These are phyloP conservation scores for Tribolium freemani DNA, from an alignment of 2,888 invertebrate genomes.

Conservation along the genomic window DNA sequence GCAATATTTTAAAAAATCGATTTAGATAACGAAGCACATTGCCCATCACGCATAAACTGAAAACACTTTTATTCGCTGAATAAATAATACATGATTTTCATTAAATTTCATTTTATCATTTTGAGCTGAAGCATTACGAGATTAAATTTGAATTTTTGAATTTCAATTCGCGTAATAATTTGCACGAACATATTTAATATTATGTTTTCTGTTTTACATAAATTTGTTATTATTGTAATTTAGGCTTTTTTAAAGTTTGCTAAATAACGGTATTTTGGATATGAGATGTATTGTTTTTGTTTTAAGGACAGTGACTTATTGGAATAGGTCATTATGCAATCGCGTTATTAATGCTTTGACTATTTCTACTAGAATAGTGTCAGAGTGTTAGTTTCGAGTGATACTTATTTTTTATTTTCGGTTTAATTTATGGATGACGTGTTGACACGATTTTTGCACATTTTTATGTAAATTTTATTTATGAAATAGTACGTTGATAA, in stretches of 20 bases:
- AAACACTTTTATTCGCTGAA: slow-evolving; percentile 4
- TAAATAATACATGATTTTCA: slow-evolving; percentile 22
- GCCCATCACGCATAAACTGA: slow-evolving; percentile 18
- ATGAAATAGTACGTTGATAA: not conserved
- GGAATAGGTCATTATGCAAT: slow-evolving; percentile 9
- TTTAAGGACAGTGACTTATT: not conserved
- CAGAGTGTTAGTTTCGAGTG: not conserved
- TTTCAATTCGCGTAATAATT: not conserved
- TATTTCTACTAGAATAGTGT: not conserved
- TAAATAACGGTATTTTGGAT: not conserved
- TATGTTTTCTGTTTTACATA: slow-evolving; percentile 1
- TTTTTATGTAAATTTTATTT: not conserved
- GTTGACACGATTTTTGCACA: not conserved
- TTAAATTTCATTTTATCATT: slow-evolving; percentile 22
- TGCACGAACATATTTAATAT: slow-evolving; percentile 11
- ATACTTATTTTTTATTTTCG: not conserved
- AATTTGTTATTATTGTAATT: slow-evolving; percentile 10
- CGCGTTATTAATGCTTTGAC: not conserved
- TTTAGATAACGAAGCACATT: not conserved
- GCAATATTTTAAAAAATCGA: not conserved
- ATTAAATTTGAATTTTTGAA: slow-evolving; percentile 11
- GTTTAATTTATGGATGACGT: not conserved
- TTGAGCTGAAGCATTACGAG: slow-evolving; percentile 16
- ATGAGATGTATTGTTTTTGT: slow-evolving; percentile 5
- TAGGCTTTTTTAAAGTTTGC: not conserved